Conservation (phyloP, 2,888 invertebrate species). For the Drosophila leonis region DNA sequence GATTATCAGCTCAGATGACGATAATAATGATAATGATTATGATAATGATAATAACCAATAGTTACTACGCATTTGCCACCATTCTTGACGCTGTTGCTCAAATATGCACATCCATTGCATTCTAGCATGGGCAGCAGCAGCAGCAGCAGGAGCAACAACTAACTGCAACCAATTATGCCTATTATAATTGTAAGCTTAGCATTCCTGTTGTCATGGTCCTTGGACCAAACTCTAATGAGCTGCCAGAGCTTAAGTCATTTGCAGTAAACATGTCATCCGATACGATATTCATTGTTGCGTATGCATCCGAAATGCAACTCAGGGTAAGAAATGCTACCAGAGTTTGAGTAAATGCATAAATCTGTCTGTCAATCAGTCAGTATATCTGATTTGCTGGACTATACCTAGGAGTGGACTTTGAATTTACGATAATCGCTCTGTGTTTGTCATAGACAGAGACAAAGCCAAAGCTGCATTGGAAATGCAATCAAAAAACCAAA, state of each 20-base stretch:
- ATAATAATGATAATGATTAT: constrained; percentile 2
- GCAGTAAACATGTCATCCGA: neutral
- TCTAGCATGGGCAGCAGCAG: neutral
- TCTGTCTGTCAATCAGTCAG: neutral
- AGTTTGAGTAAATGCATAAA: neutral
- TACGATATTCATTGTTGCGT: constrained; percentile 1
- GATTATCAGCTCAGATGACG: constrained; percentile 7
- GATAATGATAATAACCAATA: constrained; percentile 14
- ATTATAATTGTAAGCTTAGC: neutral
- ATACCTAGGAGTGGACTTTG: neutral
- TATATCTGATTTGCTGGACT: neutral
- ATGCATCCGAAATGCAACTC: neutral
- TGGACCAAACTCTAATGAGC: neutral
- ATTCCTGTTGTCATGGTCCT: neutral
- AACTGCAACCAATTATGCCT: neutral
- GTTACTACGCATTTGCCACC: neutral
- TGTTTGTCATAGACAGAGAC: neutral
- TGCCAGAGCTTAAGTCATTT: neutral
- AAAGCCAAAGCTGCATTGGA: neutral
- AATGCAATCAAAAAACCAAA: too few species aligned
- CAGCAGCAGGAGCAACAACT: neutral
- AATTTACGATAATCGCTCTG: neutral
- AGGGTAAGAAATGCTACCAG: neutral
- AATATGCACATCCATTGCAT: neutral
- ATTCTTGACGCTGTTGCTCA: neutral